Evolutionary conservation across 2,113 vertebrate genomes (phyloP), one percentile per base, ranked within the genome.

Genomic region (Heterochromis multidens): DNA sequence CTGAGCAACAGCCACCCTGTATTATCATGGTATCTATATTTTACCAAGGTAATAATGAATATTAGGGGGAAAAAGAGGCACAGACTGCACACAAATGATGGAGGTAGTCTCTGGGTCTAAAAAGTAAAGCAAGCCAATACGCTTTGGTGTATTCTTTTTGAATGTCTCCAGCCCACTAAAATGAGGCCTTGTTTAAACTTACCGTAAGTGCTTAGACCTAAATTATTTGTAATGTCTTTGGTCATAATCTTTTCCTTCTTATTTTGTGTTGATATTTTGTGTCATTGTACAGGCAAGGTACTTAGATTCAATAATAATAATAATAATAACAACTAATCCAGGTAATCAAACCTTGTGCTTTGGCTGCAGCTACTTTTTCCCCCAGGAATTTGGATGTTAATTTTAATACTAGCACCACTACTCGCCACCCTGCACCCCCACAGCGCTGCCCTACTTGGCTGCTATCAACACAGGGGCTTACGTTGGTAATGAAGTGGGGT

Each of bases 401-500:
- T 87, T 84, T 88, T 61, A 61, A 83, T 85, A 82, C 63, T 0
- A 49, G 49, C 40, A 17, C 70, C 46, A 52, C 43, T 31, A 52
- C 46, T 33, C 27, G 46, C 27, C 70, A 74, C 70, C 46, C 43
- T 31, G 46, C 70, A 27, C 57, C 76, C 80, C 58, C 62, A 23
- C 79, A 37, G 82, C 6, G 19, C 81, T 84, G 85, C 89, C 87
- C 91, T 84, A 83, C 89, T 88, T 87, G 90, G 84, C 85, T 67
- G 90, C 83, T 81, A 83, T 90, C 77, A 89, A 84, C 81, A 82
- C 82, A 3, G 67, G 81, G 83, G 86, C 85, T 92, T 84, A 79
- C 87, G 60, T 86, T 62, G 62, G 84, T 92, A 92, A 93, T 90
- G 92, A 91, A 94, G 90, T 91, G 87, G 90, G 87, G 87, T 91